Evolutionary conservation across 2,113 vertebrate species (phyloP).

Genomic region (Cottus gobio): DNA sequence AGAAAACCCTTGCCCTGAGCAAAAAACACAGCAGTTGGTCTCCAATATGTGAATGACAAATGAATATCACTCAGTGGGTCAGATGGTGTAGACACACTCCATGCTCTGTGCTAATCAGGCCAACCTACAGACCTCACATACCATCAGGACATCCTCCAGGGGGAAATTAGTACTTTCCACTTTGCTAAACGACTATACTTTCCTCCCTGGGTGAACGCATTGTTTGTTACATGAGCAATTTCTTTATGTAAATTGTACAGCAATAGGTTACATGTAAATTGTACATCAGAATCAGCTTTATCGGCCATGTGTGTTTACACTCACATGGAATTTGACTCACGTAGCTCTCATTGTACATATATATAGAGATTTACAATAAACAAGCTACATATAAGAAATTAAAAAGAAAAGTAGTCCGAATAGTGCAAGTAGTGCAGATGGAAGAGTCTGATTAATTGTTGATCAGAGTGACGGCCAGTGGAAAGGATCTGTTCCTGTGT

Average conservation of each 20-base stretch:
- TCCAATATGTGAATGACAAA: constrained; percentile 81
- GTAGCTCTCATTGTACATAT: too few species aligned
- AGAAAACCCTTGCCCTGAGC: constrained; percentile 76
- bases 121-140: constrained; percentile 75
- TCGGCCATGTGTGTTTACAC: too few species aligned
- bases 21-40: constrained; percentile 76
- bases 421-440: too few species aligned
- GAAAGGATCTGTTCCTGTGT: too few species aligned
- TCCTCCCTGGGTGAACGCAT: constrained; percentile 63
- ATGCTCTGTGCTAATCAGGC: constrained; percentile 78
- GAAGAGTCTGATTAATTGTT: too few species aligned
- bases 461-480: too few species aligned
- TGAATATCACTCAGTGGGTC: constrained; percentile 79
- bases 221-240: constrained; percentile 74
- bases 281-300: too few species aligned
- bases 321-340: too few species aligned
- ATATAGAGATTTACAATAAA: too few species aligned
- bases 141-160: constrained; percentile 76
- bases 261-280: too few species aligned
- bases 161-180: constrained; percentile 75
- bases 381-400: too few species aligned
- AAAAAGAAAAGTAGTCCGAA: too few species aligned
- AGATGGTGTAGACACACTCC: constrained; percentile 81
- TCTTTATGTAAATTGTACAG: constrained; percentile 68
- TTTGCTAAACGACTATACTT: constrained; percentile 71